phyloP scores from a whole-genome alignment of 92 coral and sea anemone genomes.

The Ricordea florida region DNA sequence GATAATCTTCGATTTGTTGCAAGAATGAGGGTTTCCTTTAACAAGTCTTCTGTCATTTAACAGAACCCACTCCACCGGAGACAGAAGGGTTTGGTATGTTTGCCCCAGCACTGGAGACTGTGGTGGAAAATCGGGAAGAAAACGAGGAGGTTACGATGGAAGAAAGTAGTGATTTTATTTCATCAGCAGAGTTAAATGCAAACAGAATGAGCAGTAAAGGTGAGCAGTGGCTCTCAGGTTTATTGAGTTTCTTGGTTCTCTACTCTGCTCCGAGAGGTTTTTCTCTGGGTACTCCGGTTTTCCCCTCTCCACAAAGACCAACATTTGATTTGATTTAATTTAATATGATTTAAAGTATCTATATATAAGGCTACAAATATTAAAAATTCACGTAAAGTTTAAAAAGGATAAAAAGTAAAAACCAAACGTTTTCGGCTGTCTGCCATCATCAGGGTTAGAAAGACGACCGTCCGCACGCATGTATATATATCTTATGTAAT shows the following conservation, averaged over 20 bases:
- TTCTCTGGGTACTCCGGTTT: too few species aligned
- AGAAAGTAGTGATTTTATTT: slow-evolving; percentile 74
- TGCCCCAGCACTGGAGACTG: slow-evolving; percentile 73
- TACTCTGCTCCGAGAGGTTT: background rate
- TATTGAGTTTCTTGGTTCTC: background rate
- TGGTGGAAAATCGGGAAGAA: slow-evolving; percentile 15
- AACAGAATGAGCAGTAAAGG: slow-evolving; percentile 86
- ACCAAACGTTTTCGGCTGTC: too few species aligned
- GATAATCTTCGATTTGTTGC: too few species aligned
- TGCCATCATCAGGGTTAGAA: too few species aligned
- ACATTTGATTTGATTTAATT: too few species aligned
- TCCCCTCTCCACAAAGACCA: too few species aligned
- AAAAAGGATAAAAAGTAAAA: too few species aligned
- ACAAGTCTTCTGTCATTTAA: background rate
- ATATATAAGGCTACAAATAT: too few species aligned
- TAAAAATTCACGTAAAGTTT: too few species aligned
- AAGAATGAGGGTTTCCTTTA: background rate
- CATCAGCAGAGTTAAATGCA: slow-evolving; percentile 68
- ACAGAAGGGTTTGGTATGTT: slow-evolving; percentile 89
- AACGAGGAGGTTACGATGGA: slow-evolving; percentile 52
- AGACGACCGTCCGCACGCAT: too few species aligned
- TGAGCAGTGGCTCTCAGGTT: background rate
- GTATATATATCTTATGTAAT: too few species aligned
- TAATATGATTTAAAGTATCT: too few species aligned
- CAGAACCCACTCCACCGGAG: slow-evolving; percentile 9